Percentiles rank a stretch among this genome's conserved stretches.
Evolutionary conservation across 2,113 vertebrate genomes (phyloP).

Genomic region (Strix uralensis): DNA sequence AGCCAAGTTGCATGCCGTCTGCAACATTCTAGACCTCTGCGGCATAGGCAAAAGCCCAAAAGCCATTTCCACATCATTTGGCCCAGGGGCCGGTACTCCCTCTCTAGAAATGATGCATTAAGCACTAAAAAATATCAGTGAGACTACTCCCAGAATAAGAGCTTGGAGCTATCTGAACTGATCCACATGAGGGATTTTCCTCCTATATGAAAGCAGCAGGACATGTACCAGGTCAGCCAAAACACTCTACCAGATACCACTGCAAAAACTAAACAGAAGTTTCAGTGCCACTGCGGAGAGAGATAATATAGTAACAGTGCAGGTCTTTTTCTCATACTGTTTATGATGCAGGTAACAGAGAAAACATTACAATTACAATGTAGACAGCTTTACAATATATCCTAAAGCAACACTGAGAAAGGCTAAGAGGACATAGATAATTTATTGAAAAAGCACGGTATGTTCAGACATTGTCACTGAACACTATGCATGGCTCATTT

Average conservation of each 20-base stretch:
- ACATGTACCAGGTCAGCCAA: not conserved
- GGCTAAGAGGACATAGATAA: not conserved
- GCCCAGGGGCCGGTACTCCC: not conserved
- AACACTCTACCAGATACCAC: not conserved
- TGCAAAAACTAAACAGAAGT: not conserved
- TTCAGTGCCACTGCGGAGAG: not conserved
- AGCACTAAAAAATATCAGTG: not conserved
- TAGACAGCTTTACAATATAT: not conserved
- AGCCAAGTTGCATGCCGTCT: not conserved
- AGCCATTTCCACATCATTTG: not conserved
- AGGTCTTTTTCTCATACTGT: not conserved
- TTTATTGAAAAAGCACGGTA: not conserved
- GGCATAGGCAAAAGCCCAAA: not conserved
- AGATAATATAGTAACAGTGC: not conserved
- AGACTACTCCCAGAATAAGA: not conserved
- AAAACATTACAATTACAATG: not conserved
- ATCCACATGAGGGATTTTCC: not conserved
- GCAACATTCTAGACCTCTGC: not conserved
- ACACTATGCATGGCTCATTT: not conserved
- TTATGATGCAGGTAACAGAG: not conserved
- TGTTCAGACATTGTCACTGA: not conserved
- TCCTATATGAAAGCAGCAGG: not conserved
- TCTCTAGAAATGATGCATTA: not conserved
- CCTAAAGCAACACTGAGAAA: not conserved
- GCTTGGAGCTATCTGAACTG: not conserved